Conservation (phyloP, 2,113 vertebrate genomes). For the Pseudopipra pipra region DNA sequence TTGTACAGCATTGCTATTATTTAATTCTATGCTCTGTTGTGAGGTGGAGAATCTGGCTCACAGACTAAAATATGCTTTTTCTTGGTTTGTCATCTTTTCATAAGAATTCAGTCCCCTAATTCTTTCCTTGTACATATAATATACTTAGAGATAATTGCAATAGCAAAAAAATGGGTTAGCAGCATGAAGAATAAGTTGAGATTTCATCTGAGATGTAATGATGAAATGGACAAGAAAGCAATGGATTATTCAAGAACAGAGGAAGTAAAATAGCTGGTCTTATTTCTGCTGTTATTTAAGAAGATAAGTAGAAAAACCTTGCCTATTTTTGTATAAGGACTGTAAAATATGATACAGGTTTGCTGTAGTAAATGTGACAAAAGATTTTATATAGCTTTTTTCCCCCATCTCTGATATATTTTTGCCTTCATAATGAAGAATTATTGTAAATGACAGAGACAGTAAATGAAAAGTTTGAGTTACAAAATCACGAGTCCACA, state of each 20-base stretch:
- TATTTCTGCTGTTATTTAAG: neutral
- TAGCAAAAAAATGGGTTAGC: neutral
- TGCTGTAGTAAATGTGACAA: neutral
- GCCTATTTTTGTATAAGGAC: neutral
- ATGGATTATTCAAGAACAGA: neutral
- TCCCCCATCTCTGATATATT: neutral
- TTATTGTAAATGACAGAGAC: neutral
- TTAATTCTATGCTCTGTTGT: neutral
- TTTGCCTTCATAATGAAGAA: neutral
- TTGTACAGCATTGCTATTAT: neutral
- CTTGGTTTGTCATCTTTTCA: neutral
- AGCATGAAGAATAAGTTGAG: neutral
- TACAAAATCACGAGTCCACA: neutral
- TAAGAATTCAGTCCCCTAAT: neutral
- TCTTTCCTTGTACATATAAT: neutral
- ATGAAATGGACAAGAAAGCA: neutral
- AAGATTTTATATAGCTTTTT: fast-evolving
- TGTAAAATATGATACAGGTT: neutral
- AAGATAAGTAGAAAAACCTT: neutral
- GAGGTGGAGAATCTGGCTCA: neutral
- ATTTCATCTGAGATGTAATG: neutral
- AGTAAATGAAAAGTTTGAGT: neutral
- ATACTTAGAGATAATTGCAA: neutral
- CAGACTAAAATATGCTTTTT: neutral
- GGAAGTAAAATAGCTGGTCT: neutral